These are phyloP conservation scores for Gopherus flavomarginatus DNA, from an alignment of 2,113 vertebrate genomes.

Conservation along the genomic window DNA sequence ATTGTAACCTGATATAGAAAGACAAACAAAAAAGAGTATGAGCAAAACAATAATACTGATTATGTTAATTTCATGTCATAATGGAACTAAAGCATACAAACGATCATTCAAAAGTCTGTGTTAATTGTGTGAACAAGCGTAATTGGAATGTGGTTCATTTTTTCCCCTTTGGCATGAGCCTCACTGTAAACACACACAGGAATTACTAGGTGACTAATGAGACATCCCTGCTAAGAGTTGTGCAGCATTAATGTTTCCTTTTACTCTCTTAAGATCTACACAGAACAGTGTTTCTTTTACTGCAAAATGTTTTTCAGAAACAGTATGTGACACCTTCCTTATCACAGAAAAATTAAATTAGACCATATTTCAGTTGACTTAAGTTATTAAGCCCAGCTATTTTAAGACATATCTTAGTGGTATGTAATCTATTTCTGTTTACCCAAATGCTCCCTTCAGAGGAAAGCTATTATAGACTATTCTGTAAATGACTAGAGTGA, in stretches of 20 bases:
- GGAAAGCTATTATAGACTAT: conserved; percentile 46
- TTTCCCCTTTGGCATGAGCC: not conserved
- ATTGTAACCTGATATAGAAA: not conserved
- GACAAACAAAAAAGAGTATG: not conserved
- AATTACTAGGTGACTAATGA: conserved; percentile 30
- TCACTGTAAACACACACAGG: not conserved
- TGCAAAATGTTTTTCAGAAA: conserved; percentile 25
- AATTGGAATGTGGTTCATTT: conserved; percentile 2
- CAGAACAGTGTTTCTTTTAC: conserved; percentile 5
- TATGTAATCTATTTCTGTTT: conserved; percentile 10
- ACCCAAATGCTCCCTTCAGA: conserved; percentile 6
- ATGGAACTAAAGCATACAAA: not conserved
- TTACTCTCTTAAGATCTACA: conserved; percentile 29
- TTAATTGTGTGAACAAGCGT: conserved; percentile 40
- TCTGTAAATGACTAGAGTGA: conserved; percentile 49
- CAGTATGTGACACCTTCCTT: not conserved
- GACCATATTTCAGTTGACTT: conserved; percentile 40
- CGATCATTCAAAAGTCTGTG: not conserved
- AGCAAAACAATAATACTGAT: not conserved
- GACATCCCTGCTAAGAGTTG: not conserved
- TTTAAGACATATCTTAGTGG: not conserved
- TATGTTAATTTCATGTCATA: conserved; percentile 3
- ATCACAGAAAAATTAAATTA: not conserved
- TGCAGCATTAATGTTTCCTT: not conserved
- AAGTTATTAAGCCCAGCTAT: conserved; percentile 4